phyloP scores from a whole-genome alignment of 2,888 invertebrate genomes.

The Mantis religiosa region DNA sequence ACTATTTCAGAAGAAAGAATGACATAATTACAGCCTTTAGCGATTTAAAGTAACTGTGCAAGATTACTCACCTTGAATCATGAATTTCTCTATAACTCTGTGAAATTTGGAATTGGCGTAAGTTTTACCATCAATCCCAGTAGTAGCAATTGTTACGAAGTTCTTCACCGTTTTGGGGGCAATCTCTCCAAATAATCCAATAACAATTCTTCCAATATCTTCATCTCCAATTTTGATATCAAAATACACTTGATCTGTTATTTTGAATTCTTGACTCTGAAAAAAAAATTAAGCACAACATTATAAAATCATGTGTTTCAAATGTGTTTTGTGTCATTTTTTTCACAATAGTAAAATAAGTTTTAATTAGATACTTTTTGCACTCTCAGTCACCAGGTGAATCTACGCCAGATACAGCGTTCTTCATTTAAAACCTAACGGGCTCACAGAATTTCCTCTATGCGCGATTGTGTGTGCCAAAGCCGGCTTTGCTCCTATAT shows the following conservation, averaged over 20 bases:
- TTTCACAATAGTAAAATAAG: no score
- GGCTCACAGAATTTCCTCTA: no score
- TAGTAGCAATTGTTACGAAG: slow-evolving; percentile 74
- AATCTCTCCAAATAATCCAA: slow-evolving; percentile 85
- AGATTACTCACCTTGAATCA: slow-evolving; percentile 74
- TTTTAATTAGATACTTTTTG: no score
- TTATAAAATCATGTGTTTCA: no score
- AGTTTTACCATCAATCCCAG: slow-evolving; percentile 68
- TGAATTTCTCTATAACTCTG: slow-evolving; percentile 81
- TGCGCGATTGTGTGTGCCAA: no score
- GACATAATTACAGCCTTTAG: no score
- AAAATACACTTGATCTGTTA: slow-evolving; percentile 78
- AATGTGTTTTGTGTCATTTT: no score
- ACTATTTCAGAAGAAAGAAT: no score
- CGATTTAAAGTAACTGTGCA: background rate
- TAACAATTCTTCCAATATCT: slow-evolving; percentile 68
- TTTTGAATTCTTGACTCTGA: slow-evolving; percentile 59
- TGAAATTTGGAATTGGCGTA: slow-evolving; percentile 80
- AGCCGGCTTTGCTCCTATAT: no score
- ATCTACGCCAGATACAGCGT: no score
- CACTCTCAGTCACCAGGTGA: no score
- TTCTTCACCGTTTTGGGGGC: slow-evolving; percentile 84
- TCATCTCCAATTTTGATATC: slow-evolving; percentile 73
- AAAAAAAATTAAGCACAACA: slow-evolving; percentile 35
- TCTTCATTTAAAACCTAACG: no score